A percentile compares a stretch with the other conserved stretches of the same genome.
phyloP scores from a whole-genome alignment of 2,797 vertebrate genomes.

The Cynodonichthys magdalenae region DNA sequence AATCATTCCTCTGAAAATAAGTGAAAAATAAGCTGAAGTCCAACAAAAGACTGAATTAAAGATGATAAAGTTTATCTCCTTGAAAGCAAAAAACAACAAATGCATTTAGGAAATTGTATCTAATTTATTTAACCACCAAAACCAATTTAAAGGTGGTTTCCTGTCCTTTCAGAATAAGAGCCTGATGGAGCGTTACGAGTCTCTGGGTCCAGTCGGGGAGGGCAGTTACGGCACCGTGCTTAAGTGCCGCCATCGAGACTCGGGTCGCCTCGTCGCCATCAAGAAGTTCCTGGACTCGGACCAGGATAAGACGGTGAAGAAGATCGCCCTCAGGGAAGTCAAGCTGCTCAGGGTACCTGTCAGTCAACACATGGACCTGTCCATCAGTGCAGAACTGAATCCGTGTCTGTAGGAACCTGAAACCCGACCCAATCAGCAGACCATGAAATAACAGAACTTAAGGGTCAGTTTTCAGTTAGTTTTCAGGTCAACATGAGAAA shows the following conservation, averaged over 20 bases:
- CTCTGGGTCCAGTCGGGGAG: conserved; percentile 85
- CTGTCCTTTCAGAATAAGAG: not conserved
- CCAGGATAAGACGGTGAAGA: conserved; percentile 86
- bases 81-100: not conserved
- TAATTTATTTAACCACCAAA: not conserved
- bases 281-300: conserved; percentile 91
- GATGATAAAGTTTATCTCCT: not conserved
- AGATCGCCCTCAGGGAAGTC: conserved; percentile 88
- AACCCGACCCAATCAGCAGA: conserved; percentile 30
- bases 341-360: conserved; percentile 85
- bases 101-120: not conserved
- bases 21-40: not conserved
- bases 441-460: conserved; percentile 4
- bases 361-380: conserved; percentile 7
- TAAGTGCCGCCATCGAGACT: conserved; percentile 86
- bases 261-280: conserved; percentile 85
- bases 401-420: not conserved
- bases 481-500: not conserved
- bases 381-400: not conserved
- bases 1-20: not conserved
- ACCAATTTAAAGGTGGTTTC: not conserved
- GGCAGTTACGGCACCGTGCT: conserved; percentile 89
- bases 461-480: conserved; percentile 5
- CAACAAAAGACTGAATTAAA: not conserved
- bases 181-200: conserved; percentile 88